These are phyloP conservation scores for Botia kubotai DNA, from an alignment of 2,797 vertebrate species.

Conservation along the genomic window DNA sequence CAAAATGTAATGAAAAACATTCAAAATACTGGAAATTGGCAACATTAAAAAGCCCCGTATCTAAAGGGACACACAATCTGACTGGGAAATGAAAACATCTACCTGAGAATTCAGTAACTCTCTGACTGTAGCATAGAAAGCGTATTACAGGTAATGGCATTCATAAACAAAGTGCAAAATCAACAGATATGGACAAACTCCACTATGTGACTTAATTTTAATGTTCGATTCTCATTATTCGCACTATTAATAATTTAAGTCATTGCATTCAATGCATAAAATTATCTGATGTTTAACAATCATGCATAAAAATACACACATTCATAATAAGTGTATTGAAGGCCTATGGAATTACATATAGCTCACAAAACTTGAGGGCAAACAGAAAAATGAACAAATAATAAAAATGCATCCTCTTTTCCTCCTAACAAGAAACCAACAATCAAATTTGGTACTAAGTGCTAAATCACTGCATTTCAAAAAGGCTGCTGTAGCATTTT, in stretches of 20 bases:
- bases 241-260: no score
- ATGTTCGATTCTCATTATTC: no score
- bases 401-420: background rate
- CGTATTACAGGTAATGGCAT: background rate
- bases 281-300: background rate
- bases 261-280: background rate
- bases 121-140: background rate
- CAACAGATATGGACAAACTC: background rate
- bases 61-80: background rate
- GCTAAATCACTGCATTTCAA: background rate
- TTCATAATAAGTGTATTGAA: background rate
- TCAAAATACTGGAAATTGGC: conserved; percentile 14
- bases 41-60: background rate
- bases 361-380: background rate
- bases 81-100: background rate
- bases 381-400: background rate
- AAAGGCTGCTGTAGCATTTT: background rate
- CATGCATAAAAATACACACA: background rate
- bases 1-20: conserved; percentile 37
- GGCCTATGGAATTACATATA: no score
- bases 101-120: background rate
- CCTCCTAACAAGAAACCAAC: conserved; percentile 5
- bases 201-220: background rate
- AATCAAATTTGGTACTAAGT: background rate
- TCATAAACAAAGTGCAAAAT: background rate